Conservation (phyloP, 2,797 vertebrate genomes). For the Sebastes dallii region DNA sequence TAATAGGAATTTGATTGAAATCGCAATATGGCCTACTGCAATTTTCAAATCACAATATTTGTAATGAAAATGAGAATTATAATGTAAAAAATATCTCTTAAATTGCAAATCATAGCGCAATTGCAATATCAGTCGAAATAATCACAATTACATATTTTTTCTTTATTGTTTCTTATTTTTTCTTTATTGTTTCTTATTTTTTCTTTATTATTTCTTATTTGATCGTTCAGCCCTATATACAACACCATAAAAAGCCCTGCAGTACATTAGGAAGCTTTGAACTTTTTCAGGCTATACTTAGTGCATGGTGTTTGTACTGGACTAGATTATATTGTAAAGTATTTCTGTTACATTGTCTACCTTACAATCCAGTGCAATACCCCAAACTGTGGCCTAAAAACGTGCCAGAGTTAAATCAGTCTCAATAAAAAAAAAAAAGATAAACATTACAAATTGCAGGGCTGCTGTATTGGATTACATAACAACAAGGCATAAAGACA, state of each 20-base stretch:
- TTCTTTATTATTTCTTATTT: neutral
- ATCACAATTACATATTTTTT: no score
- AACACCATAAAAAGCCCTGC: neutral
- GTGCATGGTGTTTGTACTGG: neutral
- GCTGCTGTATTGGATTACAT: neutral
- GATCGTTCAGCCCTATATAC: neutral
- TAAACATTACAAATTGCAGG: neutral
- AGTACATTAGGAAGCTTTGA: neutral
- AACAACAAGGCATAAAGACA: neutral
- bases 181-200: neutral
- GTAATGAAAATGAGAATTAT: no score
- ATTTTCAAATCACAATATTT: no score
- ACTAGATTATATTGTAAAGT: neutral
- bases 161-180: neutral
- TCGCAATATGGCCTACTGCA: no score
- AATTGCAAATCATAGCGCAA: no score
- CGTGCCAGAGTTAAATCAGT: neutral
- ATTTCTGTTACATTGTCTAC: neutral
- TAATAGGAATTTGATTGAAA: no score
- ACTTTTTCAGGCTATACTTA: neutral
- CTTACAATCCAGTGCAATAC: neutral
- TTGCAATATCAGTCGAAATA: no score
- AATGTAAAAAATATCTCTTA: no score
- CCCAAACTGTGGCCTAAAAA: neutral
- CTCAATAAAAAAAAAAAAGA: neutral